These are phyloP conservation scores for Psettodes erumei DNA, from an alignment of 2,113 vertebrate species.

Conservation along the genomic window DNA sequence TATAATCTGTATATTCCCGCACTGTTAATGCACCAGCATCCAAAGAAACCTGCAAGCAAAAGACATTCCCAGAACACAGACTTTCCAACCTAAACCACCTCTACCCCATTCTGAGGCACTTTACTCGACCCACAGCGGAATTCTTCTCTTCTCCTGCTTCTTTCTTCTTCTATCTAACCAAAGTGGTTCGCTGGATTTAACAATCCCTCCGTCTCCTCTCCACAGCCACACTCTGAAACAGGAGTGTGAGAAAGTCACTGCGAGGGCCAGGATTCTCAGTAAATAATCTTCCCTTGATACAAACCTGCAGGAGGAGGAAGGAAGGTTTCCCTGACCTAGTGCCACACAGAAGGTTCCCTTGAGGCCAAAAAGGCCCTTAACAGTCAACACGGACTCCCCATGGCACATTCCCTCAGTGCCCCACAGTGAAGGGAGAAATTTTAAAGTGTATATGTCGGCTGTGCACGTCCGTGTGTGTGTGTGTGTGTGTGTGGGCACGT, in stretches of 20 bases:
- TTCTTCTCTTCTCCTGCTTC: background rate
- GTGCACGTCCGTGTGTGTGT: constrained; percentile 22
- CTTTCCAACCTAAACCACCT: background rate
- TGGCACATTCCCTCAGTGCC: constrained; percentile 47
- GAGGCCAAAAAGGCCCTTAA: constrained; percentile 27
- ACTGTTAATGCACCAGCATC: too few species aligned
- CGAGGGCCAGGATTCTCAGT: constrained; percentile 17
- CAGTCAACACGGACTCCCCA: constrained; percentile 51
- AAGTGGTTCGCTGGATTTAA: constrained; percentile 25
- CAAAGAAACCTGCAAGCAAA: too few species aligned
- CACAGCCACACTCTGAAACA: constrained; percentile 15
- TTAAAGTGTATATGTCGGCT: constrained; percentile 39
- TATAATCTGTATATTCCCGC: too few species aligned
- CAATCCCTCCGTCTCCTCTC: constrained; percentile 13
- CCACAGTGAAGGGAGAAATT: constrained; percentile 37
- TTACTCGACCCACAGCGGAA: constrained; percentile 62
- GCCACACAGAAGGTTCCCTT: constrained; percentile 37
- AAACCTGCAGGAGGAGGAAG: constrained; percentile 19
- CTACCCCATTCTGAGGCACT: background rate
- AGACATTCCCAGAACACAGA: too few species aligned
- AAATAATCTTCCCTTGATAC: constrained; percentile 42
- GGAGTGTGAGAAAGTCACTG: constrained; percentile 45
- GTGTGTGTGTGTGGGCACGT: constrained; percentile 19
- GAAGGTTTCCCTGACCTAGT: constrained; percentile 41
- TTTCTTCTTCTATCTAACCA: background rate